A percentile compares a stretch with the other conserved stretches of the same genome.
These are phyloP conservation scores for Melanotus villosus DNA, from an alignment of 2,888 invertebrate species.

Conservation along the genomic window DNA sequence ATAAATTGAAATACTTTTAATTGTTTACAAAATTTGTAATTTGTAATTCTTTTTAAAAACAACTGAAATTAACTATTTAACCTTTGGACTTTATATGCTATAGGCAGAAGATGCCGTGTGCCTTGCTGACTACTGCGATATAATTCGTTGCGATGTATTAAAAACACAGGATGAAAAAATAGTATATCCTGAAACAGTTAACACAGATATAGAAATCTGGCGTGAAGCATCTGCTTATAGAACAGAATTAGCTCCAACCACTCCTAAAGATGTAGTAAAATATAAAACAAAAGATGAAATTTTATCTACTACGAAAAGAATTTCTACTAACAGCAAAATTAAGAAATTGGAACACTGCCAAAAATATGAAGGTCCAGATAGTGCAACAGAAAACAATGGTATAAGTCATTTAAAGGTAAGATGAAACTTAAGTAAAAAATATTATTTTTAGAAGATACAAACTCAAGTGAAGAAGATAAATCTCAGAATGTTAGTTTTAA, in stretches of 20 bases:
- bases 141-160: constrained; percentile 94
- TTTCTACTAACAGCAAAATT: constrained; percentile 38
- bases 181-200: constrained; percentile 76
- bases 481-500: constrained; percentile 63
- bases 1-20: too few species aligned
- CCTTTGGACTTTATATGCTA: too few species aligned
- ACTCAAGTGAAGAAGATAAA: constrained; percentile 61
- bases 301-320: constrained; percentile 35
- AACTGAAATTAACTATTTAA: too few species aligned
- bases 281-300: constrained; percentile 62
- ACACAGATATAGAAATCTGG: constrained; percentile 89
- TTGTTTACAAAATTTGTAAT: too few species aligned
- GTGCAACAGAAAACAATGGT: constrained; percentile 43
- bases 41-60: too few species aligned
- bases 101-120: constrained; percentile 94
- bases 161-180: constrained; percentile 80
- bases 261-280: constrained; percentile 66
- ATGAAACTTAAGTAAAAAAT: not conserved
- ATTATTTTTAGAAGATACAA: constrained; percentile 53
- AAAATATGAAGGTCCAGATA: constrained; percentile 61
- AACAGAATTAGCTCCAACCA: constrained; percentile 72
- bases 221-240: constrained; percentile 81
- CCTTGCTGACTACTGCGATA: constrained; percentile 95
- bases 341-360: constrained; percentile 60
- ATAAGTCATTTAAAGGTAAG: too few species aligned